Evolutionary conservation across 2,797 vertebrate genomes (phyloP).

Genomic region (Sebastes nivosus): DNA sequence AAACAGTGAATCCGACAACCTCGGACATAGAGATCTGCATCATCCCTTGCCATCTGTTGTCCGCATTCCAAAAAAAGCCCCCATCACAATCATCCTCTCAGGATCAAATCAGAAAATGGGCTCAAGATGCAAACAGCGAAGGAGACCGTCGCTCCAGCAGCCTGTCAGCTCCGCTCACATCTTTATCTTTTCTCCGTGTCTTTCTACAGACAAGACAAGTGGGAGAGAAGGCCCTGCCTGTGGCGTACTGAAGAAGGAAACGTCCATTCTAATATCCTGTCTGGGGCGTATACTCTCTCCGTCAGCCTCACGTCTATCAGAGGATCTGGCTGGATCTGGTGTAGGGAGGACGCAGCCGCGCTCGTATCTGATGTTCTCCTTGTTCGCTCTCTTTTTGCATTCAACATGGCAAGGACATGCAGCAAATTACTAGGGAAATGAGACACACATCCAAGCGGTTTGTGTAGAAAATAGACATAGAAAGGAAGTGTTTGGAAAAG

Average conservation of each 20-base stretch:
- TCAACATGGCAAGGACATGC: slow-evolving; percentile 58
- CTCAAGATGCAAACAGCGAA: slow-evolving; percentile 62
- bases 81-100: slow-evolving; percentile 61
- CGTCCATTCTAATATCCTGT: slow-evolving; percentile 84
- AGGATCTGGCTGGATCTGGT: slow-evolving; percentile 72
- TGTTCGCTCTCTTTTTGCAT: slow-evolving; percentile 50
- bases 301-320: slow-evolving; percentile 74
- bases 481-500: neutral
- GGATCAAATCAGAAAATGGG: slow-evolving; percentile 73
- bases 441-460: neutral
- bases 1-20: neutral
- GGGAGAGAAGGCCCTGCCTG: slow-evolving; percentile 67
- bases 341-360: slow-evolving; percentile 39
- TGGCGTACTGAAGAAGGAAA: slow-evolving; percentile 73
- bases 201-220: slow-evolving; percentile 67
- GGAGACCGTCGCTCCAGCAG: slow-evolving; percentile 54
- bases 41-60: slow-evolving; percentile 40
- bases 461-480: neutral
- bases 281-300: slow-evolving; percentile 54
- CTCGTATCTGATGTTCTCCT: slow-evolving; percentile 72
- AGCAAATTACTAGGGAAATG: slow-evolving; percentile 31
- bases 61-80: slow-evolving; percentile 20
- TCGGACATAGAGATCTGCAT: slow-evolving; percentile 50
- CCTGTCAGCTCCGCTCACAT: slow-evolving; percentile 73
- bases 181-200: slow-evolving; percentile 74